Percentiles rank a stretch among this genome's conserved stretches.
Evolutionary conservation across 2,797 vertebrate species (phyloP).

Genomic region (Catharus ustulatus): DNA sequence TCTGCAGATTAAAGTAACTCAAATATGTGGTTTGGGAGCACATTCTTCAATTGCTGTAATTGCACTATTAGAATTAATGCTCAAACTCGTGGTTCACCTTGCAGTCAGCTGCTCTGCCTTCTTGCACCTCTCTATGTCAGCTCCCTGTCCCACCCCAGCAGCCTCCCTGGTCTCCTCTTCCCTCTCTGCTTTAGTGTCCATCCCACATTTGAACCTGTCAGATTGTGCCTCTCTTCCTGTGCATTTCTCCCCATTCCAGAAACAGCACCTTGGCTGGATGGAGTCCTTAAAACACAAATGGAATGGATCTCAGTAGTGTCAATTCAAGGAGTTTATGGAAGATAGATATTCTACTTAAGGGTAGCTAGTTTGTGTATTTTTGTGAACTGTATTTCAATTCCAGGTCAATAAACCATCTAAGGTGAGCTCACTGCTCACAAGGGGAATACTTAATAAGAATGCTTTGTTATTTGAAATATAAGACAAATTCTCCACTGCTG

Average conservation of each 20-base stretch:
- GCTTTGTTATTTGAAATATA: background rate
- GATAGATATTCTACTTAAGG: background rate
- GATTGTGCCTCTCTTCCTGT: background rate
- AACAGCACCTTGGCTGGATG: background rate
- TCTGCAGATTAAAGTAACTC: background rate
- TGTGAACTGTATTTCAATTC: background rate
- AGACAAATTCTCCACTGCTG: background rate
- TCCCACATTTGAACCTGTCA: background rate
- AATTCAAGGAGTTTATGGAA: background rate
- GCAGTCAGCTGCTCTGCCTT: background rate
- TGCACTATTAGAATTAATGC: background rate
- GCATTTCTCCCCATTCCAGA: background rate
- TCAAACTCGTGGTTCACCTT: background rate
- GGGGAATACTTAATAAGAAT: background rate
- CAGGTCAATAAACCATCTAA: background rate
- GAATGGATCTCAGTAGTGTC: background rate
- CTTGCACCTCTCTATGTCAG: background rate
- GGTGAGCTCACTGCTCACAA: background rate
- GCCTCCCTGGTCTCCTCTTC: background rate
- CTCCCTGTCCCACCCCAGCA: background rate
- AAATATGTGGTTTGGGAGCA: background rate
- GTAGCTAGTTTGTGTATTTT: background rate
- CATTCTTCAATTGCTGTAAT: rapidly evolving
- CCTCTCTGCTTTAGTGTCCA: background rate
- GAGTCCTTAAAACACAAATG: background rate